These are phyloP conservation scores for Melanchra persicariae DNA, from an alignment of 2,888 invertebrate species.

Conservation along the genomic window DNA sequence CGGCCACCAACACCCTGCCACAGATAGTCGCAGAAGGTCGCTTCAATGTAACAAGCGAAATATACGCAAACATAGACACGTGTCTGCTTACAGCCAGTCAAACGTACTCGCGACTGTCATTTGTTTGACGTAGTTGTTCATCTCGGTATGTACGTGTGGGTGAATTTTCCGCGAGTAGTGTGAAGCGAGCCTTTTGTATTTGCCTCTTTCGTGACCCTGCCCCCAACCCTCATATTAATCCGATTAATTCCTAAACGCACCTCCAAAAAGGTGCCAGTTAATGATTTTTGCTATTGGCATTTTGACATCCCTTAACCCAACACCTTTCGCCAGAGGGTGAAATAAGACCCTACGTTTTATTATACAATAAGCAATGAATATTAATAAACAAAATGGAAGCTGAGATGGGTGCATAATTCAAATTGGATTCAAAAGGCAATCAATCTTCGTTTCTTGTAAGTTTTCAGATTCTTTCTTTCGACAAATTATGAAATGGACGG, in stretches of 20 bases:
- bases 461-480: slow-evolving; percentile 70
- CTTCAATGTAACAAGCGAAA: not conserved
- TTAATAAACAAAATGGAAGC: slow-evolving; percentile 82
- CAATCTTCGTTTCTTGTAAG: slow-evolving; percentile 72
- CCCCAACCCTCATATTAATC: slow-evolving; percentile 81
- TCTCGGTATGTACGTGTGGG: not conserved
- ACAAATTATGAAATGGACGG: slow-evolving; percentile 54
- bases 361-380: slow-evolving; percentile 87
- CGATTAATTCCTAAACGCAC: slow-evolving; percentile 84
- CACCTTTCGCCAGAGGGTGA: slow-evolving; percentile 77
- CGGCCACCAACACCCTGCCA: slow-evolving; percentile 47
- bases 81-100: not conserved
- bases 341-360: slow-evolving; percentile 81
- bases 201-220: not conserved
- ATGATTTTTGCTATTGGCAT: slow-evolving; percentile 85
- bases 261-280: slow-evolving; percentile 80
- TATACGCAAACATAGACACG: not conserved
- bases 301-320: slow-evolving; percentile 81
- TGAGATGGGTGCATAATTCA: slow-evolving; percentile 68
- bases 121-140: not conserved
- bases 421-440: slow-evolving; percentile 70
- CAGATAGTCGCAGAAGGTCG: slow-evolving; percentile 17
- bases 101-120: not conserved
- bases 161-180: not conserved
- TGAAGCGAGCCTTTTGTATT: slow-evolving; percentile 10